A percentile compares a stretch with the other conserved stretches of the same genome.
phyloP scores from a whole-genome alignment of 1,140 invertebrate species.

The Dolichoris vasculosae region DNA sequence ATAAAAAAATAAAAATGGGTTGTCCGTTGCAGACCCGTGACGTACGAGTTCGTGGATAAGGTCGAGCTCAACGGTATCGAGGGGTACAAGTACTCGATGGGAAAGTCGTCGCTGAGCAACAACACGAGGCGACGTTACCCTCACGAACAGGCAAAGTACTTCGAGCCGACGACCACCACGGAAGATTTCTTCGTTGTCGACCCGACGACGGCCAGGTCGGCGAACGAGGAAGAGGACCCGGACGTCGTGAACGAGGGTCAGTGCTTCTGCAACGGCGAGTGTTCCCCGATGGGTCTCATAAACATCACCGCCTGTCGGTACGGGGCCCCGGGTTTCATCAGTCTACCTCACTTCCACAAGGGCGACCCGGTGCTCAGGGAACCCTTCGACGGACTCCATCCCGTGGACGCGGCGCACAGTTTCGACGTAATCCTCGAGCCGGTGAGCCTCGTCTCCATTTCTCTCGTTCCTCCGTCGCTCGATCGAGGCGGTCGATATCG shows the following conservation, averaged over 20 bases:
- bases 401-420: constrained; percentile 76
- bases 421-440: constrained; percentile 80
- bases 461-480: background rate
- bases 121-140: constrained; percentile 65
- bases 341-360: constrained; percentile 83
- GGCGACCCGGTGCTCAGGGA: constrained; percentile 76
- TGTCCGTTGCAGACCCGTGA: constrained; percentile 56
- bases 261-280: constrained; percentile 84
- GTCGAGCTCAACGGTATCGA: constrained; percentile 62
- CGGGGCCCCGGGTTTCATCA: constrained; percentile 80
- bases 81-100: constrained; percentile 68
- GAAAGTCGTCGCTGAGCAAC: constrained; percentile 70
- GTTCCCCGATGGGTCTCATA: constrained; percentile 79
- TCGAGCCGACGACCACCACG: constrained; percentile 68
- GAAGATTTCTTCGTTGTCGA: constrained; percentile 67
- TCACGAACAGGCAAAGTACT: constrained; percentile 69
- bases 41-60: constrained; percentile 63
- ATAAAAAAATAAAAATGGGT: background rate
- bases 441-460: constrained; percentile 68
- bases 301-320: constrained; percentile 74
- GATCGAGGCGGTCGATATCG: too few species aligned
- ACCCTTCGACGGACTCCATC: constrained; percentile 77
- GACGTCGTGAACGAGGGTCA: constrained; percentile 77
- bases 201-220: constrained; percentile 53
- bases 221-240: constrained; percentile 66